A percentile compares a stretch with the other conserved stretches of the same genome.
These are phyloP conservation scores for Rhinoderma darwinii DNA, from an alignment of 2,113 vertebrate genomes.

Conservation along the genomic window DNA sequence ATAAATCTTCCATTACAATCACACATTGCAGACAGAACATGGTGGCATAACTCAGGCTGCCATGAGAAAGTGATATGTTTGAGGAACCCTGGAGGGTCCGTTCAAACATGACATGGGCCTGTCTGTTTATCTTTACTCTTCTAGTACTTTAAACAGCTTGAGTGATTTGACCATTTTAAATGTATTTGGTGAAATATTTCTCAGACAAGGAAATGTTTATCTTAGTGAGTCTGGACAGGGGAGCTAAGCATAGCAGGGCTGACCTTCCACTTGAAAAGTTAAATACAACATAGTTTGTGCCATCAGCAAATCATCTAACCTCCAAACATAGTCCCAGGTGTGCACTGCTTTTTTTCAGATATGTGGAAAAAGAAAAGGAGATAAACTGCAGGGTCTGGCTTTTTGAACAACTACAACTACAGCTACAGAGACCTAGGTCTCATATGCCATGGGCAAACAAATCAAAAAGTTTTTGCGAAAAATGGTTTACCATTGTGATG, in stretches of 20 bases:
- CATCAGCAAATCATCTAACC: slow-evolving; percentile 39
- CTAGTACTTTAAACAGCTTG: background rate
- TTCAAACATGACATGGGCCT: slow-evolving; percentile 4
- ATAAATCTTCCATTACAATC: background rate
- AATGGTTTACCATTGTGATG: background rate
- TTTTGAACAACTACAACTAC: background rate
- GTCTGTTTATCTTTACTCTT: slow-evolving; percentile 35
- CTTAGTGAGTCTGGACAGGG: slow-evolving; percentile 44
- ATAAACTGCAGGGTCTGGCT: slow-evolving; percentile 7
- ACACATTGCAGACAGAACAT: background rate
- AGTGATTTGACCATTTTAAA: slow-evolving; percentile 27
- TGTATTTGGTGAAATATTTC: slow-evolving; percentile 35
- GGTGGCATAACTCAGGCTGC: background rate
- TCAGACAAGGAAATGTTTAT: slow-evolving; percentile 46
- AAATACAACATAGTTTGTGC: slow-evolving; percentile 38
- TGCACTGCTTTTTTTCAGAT: slow-evolving; percentile 3
- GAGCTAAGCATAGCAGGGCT: slow-evolving; percentile 19
- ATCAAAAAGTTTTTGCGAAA: background rate
- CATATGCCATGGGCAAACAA: slow-evolving; percentile 1
- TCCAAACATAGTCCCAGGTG: slow-evolving; percentile 28
- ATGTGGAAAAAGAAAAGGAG: background rate
- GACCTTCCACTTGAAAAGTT: slow-evolving; percentile 53
- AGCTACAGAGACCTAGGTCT: slow-evolving; percentile 7
- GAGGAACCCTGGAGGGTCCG: slow-evolving; percentile 2
- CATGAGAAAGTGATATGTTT: background rate